A percentile compares a stretch with the other conserved stretches of the same genome.
These are phyloP conservation scores for Eptesicus fuscus DNA, from an alignment of 2,113 vertebrate genomes.

Conservation along the genomic window DNA sequence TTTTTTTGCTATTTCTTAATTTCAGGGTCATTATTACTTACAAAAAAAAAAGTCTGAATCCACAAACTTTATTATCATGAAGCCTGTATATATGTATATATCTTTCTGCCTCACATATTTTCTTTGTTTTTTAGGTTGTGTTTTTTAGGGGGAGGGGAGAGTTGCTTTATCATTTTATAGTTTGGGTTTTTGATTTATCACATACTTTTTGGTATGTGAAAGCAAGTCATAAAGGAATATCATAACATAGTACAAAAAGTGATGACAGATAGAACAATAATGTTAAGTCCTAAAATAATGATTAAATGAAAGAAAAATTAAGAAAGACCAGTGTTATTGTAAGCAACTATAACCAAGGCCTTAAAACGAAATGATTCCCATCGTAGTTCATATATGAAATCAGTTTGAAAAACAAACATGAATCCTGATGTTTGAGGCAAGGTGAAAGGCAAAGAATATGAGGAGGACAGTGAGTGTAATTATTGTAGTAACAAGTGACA, in stretches of 20 bases:
- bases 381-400: background rate
- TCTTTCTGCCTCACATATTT: slow-evolving; percentile 26
- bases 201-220: slow-evolving; percentile 31
- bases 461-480: slow-evolving; percentile 15
- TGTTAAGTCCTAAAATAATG: slow-evolving; percentile 22
- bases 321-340: background rate
- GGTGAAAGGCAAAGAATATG: background rate
- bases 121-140: background rate
- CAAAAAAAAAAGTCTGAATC: background rate
- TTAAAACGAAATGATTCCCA: slow-evolving; percentile 19
- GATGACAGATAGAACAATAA: slow-evolving; percentile 49
- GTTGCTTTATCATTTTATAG: slow-evolving; percentile 42
- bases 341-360: background rate
- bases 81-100: background rate
- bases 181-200: slow-evolving; percentile 56
- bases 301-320: slow-evolving; percentile 34
- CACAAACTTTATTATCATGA: background rate
- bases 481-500: slow-evolving; percentile 50
- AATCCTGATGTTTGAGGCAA: slow-evolving; percentile 38
- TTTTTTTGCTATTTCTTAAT: slow-evolving; percentile 26
- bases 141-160: background rate
- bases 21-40: slow-evolving; percentile 15
- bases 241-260: slow-evolving; percentile 40
- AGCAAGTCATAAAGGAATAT: slow-evolving; percentile 51
- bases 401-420: slow-evolving; percentile 30